A percentile compares a stretch with the other conserved stretches of the same genome.
Conservation (phyloP, 2,888 invertebrate genomes). For the Nudaria mundana region DNA sequence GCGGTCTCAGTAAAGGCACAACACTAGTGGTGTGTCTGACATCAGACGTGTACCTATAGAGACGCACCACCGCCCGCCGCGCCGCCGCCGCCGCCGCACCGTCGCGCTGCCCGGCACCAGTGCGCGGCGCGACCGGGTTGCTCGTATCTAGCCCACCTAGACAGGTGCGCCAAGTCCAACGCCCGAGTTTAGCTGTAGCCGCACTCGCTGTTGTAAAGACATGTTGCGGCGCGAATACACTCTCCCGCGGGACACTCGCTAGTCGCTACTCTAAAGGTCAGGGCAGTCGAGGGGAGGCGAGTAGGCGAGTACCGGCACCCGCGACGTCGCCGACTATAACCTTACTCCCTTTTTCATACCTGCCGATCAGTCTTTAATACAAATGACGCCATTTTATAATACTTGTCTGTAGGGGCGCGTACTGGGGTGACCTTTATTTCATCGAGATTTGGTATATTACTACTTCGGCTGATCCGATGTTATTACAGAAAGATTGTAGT, state of each 20-base stretch:
- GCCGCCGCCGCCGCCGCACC: constrained; percentile 55
- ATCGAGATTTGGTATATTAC: constrained; percentile 48
- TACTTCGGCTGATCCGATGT: constrained; percentile 20
- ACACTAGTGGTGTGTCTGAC: constrained; percentile 27
- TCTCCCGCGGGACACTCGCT: constrained; percentile 49
- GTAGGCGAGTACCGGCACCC: constrained; percentile 38
- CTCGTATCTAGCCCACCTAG: constrained; percentile 9
- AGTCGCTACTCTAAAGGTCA: constrained; percentile 55
- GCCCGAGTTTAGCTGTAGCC: constrained; percentile 36
- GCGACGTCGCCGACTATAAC: constrained; percentile 41
- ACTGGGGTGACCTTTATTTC: constrained; percentile 49
- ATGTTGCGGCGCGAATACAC: constrained; percentile 51
- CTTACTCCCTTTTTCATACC: constrained; percentile 52
- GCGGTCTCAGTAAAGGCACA: no score
- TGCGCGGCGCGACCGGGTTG: constrained; percentile 53
- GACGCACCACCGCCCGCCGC: constrained; percentile 43
- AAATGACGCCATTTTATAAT: constrained; percentile 57
- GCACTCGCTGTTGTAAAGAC: constrained; percentile 36
- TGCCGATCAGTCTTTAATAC: constrained; percentile 43
- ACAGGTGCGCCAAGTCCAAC: constrained; percentile 48
- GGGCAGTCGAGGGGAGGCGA: no score
- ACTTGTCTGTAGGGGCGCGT: constrained; percentile 47
- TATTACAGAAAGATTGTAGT: constrained; percentile 13
- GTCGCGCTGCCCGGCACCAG: constrained; percentile 60
- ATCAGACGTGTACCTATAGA: constrained; percentile 22